phyloP scores from a whole-genome alignment of 92 coral and sea anemone genomes.

The Porites divaricata region DNA sequence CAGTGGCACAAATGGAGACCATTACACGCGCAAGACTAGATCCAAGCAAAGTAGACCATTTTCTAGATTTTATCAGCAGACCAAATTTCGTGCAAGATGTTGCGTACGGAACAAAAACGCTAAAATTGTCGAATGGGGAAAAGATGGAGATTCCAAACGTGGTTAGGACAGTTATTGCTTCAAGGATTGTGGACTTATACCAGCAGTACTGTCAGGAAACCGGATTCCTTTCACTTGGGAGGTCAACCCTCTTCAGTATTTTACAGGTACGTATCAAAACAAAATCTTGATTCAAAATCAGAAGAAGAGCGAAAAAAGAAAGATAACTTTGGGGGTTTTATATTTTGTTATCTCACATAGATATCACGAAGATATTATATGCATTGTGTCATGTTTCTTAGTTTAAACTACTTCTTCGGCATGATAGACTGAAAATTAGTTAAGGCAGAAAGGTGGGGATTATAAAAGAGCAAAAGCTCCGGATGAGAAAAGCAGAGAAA shows the following conservation, averaged over 20 bases:
- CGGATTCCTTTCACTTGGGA: constrained; percentile 44
- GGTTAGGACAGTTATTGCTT: constrained; percentile 55
- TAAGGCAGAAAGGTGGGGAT: no score
- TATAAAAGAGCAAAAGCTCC: no score
- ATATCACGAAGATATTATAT: no score
- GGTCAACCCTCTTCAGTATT: constrained; percentile 59
- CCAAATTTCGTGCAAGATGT: constrained; percentile 73
- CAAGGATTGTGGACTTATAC: constrained; percentile 57
- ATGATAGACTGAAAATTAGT: no score
- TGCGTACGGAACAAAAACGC: constrained; percentile 62
- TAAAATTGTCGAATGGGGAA: constrained; percentile 50
- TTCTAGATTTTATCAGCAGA: constrained; percentile 51
- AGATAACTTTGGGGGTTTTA: background rate
- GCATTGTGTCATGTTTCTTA: no score
- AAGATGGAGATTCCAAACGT: constrained; percentile 60
- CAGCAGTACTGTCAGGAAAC: constrained; percentile 45
- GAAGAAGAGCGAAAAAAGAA: background rate
- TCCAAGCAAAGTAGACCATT: constrained; percentile 46
- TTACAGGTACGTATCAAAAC: constrained; percentile 41
- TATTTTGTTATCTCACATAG: no score
- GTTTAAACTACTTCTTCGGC: no score
- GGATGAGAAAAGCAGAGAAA: no score
- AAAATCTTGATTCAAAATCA: background rate
- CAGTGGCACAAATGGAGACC: constrained; percentile 14
- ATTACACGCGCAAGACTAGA: constrained; percentile 22